Evolutionary conservation across 2,888 invertebrate genomes (phyloP), one percentile per base, ranked within the genome.

Genomic region (Acleris emargana): DNA sequence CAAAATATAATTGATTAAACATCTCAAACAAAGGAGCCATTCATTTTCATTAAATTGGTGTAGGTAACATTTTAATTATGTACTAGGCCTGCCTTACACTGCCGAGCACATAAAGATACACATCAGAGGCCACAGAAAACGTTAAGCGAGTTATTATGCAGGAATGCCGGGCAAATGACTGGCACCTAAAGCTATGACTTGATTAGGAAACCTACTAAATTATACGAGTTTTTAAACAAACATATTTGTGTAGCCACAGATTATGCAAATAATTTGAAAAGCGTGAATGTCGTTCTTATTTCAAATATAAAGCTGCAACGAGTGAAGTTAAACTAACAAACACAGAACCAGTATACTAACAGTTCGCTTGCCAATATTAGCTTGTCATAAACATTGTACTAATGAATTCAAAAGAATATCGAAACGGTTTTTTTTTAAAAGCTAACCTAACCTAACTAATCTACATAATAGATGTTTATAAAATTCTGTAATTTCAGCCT

Each of bases 151-250:
- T 25, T 58, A 47, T 47, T 58, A 58, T 58, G 58, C 58, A 58
- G 58, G 47, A 58, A 58, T 58, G 58, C 16, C 6, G 58, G 7
- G 47, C 47, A 47, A 47, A 58, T 57, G 43, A 47, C 45, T 17
- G 13, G 47, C 47, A 58, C 58, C 58, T 58, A 58, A 25, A 58
- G 58, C 47, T 43, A 55, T 7, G 45, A 32, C 11, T 28, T 58
- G 58, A 25, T 58, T 43, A 55, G 43, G 55, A 42, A 55, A 55
- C 42, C 38, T 9, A 54, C 55, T 55, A 43, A 55, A 55, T 55
- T 55, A 43, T 16, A 55, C 43, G 20, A 6, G 43, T 55, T 55
- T 32, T 49, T 18, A 54, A 43, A 55, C 55, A 55, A 55, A 53
- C 53, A 53, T 18, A 20, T 20, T 18, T 49, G 11, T 17, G 17